phyloP scores from a whole-genome alignment of 2,113 vertebrate species.

The pig (Sus scrofa) region DNA sequence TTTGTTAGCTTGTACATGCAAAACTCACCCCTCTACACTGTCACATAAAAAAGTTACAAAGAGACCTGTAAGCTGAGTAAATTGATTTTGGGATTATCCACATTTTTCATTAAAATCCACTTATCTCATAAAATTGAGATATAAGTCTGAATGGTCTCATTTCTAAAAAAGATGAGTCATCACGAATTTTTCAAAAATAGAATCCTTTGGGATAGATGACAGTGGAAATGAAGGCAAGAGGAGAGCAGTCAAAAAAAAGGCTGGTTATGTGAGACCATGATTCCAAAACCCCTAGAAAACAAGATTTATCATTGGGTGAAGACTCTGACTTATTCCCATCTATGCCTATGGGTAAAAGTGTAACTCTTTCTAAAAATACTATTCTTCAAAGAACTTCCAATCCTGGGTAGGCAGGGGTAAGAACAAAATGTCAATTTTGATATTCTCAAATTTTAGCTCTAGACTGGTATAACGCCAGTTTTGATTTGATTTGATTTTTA shows the following conservation, averaged over 20 bases:
- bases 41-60: background rate
- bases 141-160: background rate
- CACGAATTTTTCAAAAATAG: background rate
- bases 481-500: no score
- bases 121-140: background rate
- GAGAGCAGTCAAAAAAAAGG: background rate
- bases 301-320: background rate
- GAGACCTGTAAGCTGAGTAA: background rate
- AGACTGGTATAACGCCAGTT: background rate
- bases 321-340: background rate
- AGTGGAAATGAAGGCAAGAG: background rate
- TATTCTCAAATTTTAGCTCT: background rate
- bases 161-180: background rate
- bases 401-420: background rate
- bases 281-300: background rate
- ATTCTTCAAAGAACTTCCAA: slow-evolving; percentile 23
- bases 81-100: background rate
- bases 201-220: background rate
- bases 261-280: background rate
- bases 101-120: slow-evolving; percentile 4
- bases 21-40: background rate
- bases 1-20: background rate
- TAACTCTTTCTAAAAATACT: slow-evolving; percentile 14
- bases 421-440: background rate
- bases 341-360: background rate